phyloP scores from a whole-genome alignment of 2,797 vertebrate species.

The Phoeniculus purpureus region DNA sequence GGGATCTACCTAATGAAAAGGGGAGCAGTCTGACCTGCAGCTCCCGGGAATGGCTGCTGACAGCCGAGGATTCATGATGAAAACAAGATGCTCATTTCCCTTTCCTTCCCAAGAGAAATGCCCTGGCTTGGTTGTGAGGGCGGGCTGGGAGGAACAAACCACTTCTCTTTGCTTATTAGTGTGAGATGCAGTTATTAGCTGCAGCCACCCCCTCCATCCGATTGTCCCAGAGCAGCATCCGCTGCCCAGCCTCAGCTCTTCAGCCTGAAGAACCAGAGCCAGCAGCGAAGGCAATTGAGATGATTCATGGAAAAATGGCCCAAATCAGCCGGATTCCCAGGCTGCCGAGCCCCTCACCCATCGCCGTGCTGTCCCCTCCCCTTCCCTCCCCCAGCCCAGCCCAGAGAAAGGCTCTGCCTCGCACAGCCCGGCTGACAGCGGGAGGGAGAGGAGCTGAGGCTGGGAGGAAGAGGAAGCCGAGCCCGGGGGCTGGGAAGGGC shows the following conservation, averaged over 20 bases:
- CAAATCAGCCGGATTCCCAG: slow-evolving; percentile 46
- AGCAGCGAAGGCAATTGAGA: not conserved
- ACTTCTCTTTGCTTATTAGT: not conserved
- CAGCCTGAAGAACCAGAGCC: not conserved
- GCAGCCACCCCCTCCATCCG: not conserved
- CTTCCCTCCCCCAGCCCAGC: slow-evolving; percentile 65
- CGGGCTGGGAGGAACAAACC: not conserved
- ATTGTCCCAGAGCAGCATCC: not conserved
- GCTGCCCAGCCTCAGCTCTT: not conserved
- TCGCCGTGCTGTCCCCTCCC: slow-evolving; percentile 40
- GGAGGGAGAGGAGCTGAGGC: slow-evolving; percentile 35
- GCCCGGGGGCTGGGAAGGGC: not conserved
- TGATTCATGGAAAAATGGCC: slow-evolving; percentile 16
- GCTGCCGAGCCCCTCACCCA: slow-evolving; percentile 32
- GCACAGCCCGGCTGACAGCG: slow-evolving; percentile 77
- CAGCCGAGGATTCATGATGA: not conserved
- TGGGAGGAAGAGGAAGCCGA: not conserved
- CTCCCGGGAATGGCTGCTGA: not conserved
- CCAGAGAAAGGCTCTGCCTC: slow-evolving; percentile 72
- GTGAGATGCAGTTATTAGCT: not conserved
- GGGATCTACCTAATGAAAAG: not conserved
- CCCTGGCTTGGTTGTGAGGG: not conserved
- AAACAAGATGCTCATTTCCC: not conserved
- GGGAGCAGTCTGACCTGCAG: not conserved
- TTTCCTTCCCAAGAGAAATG: not conserved